These are phyloP conservation scores for Prochilodus magdalenae DNA, from an alignment of 2,113 vertebrate species.

Conservation along the genomic window DNA sequence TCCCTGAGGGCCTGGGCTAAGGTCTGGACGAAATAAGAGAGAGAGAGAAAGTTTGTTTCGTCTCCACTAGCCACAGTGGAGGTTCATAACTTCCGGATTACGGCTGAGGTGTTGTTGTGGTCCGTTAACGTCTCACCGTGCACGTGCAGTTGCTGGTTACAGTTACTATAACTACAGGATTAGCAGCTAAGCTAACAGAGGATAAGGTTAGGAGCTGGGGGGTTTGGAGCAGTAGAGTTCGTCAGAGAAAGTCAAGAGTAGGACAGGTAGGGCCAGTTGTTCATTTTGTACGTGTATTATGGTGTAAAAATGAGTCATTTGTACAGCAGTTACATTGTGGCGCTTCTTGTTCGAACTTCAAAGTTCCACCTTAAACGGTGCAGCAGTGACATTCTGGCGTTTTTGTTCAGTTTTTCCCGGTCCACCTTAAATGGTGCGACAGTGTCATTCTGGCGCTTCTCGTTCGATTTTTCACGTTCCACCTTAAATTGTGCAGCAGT, in stretches of 20 bases:
- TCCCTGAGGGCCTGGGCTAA: too few species aligned
- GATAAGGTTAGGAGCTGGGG: background rate
- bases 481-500: too few species aligned
- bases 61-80: background rate
- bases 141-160: conserved; percentile 56
- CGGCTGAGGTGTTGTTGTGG: background rate
- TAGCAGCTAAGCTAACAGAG: background rate
- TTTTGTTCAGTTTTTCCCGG: too few species aligned
- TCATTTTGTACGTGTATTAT: background rate
- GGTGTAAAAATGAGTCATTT: background rate
- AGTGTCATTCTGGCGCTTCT: background rate
- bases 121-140: background rate
- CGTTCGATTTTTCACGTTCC: too few species aligned
- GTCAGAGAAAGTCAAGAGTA: background rate
- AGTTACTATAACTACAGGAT: conserved; percentile 58
- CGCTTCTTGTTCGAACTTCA: background rate
- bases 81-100: background rate
- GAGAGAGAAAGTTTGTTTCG: background rate
- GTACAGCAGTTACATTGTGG: too few species aligned
- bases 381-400: too few species aligned
- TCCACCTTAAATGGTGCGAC: too few species aligned
- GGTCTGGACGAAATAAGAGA: too few species aligned
- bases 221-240: background rate
- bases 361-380: too few species aligned
- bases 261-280: background rate